A percentile compares a stretch with the other conserved stretches of the same genome.
Conservation (phyloP, 2,797 vertebrate genomes). For the Lophius americanus region DNA sequence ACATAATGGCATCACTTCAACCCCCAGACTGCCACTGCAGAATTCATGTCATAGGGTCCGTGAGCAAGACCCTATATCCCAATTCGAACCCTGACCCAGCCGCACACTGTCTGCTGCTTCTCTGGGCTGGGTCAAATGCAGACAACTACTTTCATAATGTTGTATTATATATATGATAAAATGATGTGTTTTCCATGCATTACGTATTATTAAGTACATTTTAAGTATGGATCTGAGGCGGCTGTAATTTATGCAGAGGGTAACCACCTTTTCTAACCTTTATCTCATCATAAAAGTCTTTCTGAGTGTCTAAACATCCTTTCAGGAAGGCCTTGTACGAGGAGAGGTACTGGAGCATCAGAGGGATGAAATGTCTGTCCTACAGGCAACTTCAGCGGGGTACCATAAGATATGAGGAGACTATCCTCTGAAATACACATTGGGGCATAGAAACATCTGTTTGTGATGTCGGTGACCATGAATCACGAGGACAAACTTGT, state of each 20-base stretch:
- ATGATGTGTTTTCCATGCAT: slow-evolving; percentile 24
- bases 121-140: too few relatives aligned
- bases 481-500: slow-evolving; percentile 26
- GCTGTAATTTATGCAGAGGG: slow-evolving; percentile 16
- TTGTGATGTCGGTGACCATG: slow-evolving; percentile 26
- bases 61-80: too few relatives aligned
- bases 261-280: slow-evolving; percentile 14
- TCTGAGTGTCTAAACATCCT: slow-evolving; percentile 26
- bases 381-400: slow-evolving; percentile 9
- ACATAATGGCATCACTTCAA: too few relatives aligned
- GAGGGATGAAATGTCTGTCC: slow-evolving; percentile 31
- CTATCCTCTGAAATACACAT: slow-evolving; percentile 3
- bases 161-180: not conserved
- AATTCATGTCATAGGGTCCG: too few relatives aligned
- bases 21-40: too few relatives aligned
- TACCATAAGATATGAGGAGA: not conserved
- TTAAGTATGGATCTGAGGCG: slow-evolving; percentile 1
- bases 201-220: slow-evolving; percentile 39
- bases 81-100: too few relatives aligned
- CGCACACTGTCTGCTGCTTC: too few relatives aligned
- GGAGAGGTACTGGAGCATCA: slow-evolving; percentile 20
- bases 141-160: too few relatives aligned
- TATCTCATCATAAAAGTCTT: slow-evolving; percentile 5
- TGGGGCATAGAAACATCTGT: not conserved
- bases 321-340: slow-evolving; percentile 18